Evolutionary conservation across 35 echinoderm and acorn worm genomes (phyloP), one percentile per base, ranked within the genome.

Genomic region (Hemicentrotus pulcherrimus): DNA sequence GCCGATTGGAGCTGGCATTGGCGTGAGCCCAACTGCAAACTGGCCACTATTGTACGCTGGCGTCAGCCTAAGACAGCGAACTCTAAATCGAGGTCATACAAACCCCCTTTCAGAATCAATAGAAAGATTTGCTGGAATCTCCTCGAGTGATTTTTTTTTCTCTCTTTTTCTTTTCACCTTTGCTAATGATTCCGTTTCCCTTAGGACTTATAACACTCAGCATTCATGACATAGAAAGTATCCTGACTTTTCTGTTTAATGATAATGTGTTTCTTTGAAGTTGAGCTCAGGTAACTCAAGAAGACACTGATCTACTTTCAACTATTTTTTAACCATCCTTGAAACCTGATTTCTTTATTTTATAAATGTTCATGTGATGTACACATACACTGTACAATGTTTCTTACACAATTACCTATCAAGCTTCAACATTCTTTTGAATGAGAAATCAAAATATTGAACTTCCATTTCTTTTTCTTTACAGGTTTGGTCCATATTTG

Each of bases 1-100:
- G 65, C 65, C 65, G 15, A 78, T 78, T 78, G 65, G 65, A 78
- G 65, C 65, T 78, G 65, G 65, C 65, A 78, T 78, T 78, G 65
- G 65, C 65, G 18, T 78, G 65, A 78, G 65, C 65, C 65, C 28
- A 78, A 78, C 18, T 78, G 65, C 65, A 78, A 78, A 78, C 65
- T 78, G 65, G 65, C 19, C 65, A 78, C 65, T 7, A 78, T 78
- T 78, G 65, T 78, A 78, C 4, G 15, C 65, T 78, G 65, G 65
- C 65, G 65, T 78, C 65, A 78, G 65, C 3, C 4, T 4, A 78
- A 78, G 65, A 78, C 65, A 78, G 65, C 65, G 65, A 78, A 78
- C 65, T 78, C 65, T 78, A 78, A 78, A 78, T 78, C 65, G 65
- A 78, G 65, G 65, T 78, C 22, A 78, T 78, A 78, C 65, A 78